Base-by-base conservation (phyloP, 2,797 vertebrate genomes). In the Tragopan temminckii region DNA sequence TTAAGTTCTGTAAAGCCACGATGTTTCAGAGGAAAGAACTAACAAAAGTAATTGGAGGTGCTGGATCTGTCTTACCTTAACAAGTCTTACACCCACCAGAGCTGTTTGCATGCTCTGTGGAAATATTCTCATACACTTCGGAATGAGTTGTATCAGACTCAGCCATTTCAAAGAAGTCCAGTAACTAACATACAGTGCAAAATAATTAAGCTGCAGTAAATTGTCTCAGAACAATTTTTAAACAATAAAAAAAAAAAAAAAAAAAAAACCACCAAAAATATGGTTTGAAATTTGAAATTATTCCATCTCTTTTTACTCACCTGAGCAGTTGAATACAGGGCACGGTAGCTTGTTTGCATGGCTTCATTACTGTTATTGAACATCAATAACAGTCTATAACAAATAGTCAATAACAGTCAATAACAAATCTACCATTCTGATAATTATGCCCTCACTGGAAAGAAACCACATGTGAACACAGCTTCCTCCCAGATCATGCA, bases 381-480 rank as follows among this genome's bases (percentile, higher is more conserved):
- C 14, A 75, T 33, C 27, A 69, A n/a, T n/a, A n/a, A n/a, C n/a
- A n/a, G n/a, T n/a, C n/a, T n/a, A n/a, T n/a, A n/a, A n/a, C n/a
- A n/a, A n/a, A n/a, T n/a, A n/a, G n/a, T n/a, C n/a, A n/a, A n/a
- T n/a, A n/a, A n/a, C n/a, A n/a, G n/a, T n/a, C n/a, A n/a, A n/a
- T n/a, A n/a, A 31, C 42, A 87, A 59, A 29, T 61, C 13, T 36
- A 70, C 21, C 43, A 59, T 63, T 71, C 40, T 68, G 69, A 70
- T 50, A 42, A 62, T 27, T 14, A n/a, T 38, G 24, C 1, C n/a
- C 10, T 76, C 38, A 36, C 36, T 71, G 58, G 36, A 94, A 92
- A 88, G 36, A 94, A 92, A 88, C 42, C 5, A 17, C 36, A 57
- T 29, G 62, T 89, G 53, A 68, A 91, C 83, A 80, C 29, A 64